Evolutionary conservation across 2,113 vertebrate genomes (phyloP).

Genomic region (Paramisgurnus dabryanus): DNA sequence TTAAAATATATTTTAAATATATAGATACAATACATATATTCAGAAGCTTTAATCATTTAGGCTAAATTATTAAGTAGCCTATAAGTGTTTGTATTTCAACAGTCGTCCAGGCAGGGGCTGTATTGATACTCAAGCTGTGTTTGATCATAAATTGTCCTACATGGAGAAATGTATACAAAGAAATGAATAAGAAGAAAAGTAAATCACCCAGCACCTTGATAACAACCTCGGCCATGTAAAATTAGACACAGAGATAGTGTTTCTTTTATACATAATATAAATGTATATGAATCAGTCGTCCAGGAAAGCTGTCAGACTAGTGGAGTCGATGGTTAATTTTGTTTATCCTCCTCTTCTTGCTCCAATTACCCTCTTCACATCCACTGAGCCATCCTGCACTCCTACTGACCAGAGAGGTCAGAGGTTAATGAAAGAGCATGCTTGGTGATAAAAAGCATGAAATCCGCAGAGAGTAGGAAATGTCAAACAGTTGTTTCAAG

Average conservation of each 20-base stretch:
- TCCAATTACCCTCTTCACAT: slow-evolving; percentile 41
- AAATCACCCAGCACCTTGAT: slow-evolving; percentile 43
- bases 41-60: not conserved
- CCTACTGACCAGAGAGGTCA: slow-evolving; percentile 46
- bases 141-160: slow-evolving; percentile 25
- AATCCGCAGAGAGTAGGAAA: slow-evolving; percentile 46
- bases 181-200: not conserved
- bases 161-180: not conserved
- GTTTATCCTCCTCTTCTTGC: slow-evolving; percentile 43
- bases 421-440: slow-evolving; percentile 61
- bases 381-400: slow-evolving; percentile 9
- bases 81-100: slow-evolving; percentile 1
- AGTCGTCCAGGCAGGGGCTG: not conserved
- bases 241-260: slow-evolving; percentile 16
- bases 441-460: slow-evolving; percentile 57
- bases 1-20: too few relatives aligned
- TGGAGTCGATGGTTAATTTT: slow-evolving; percentile 43
- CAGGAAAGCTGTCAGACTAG: slow-evolving; percentile 22
- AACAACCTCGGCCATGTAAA: slow-evolving; percentile 27
- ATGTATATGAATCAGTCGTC: slow-evolving; percentile 36
- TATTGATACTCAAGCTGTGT: not conserved
- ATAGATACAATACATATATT: not conserved
- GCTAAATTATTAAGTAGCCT: not conserved
- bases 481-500: slow-evolving; percentile 44
- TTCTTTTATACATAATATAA: slow-evolving; percentile 29